Conservation (phyloP, 1,140 invertebrate species). For the Ptiloglossa arizonensis region DNA sequence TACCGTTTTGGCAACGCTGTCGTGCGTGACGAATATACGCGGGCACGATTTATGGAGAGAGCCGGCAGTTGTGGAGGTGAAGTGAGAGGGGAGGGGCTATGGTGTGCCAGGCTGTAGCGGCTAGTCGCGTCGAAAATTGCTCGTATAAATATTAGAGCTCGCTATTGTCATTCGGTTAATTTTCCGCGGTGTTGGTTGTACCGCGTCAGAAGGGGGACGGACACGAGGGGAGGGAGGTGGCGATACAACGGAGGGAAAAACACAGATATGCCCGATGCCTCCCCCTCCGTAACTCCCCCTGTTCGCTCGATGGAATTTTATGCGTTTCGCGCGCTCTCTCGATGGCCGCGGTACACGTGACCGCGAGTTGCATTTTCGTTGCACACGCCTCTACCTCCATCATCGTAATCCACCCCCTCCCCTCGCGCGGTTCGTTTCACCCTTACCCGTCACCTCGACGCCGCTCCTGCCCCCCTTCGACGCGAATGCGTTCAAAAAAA, state of each 20-base stretch:
- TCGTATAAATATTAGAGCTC: constrained; percentile 77
- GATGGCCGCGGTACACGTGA: constrained; percentile 46
- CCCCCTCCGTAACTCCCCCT: no score
- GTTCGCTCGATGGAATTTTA: constrained; percentile 73
- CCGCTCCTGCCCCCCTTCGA: no score
- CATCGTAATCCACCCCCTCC: no score
- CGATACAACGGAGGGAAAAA: constrained; percentile 19
- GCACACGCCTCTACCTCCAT: background rate
- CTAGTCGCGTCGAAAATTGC: constrained; percentile 71
- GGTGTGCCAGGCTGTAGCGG: constrained; percentile 26
- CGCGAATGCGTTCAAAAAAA: background rate
- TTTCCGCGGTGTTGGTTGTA: constrained; percentile 66
- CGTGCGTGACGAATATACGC: constrained; percentile 51
- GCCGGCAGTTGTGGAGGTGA: no score
- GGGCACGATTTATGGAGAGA: constrained; percentile 40
- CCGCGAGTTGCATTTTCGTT: constrained; percentile 29
- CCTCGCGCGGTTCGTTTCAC: no score
- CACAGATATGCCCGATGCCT: constrained; percentile 8
- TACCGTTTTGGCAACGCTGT: constrained; percentile 26
- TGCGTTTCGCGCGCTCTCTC: constrained; percentile 66
- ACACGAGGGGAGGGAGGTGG: background rate
- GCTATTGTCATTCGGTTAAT: constrained; percentile 75
- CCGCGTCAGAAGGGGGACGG: constrained; percentile 4
- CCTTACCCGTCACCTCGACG: constrained; percentile 21
- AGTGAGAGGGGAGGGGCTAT: no score